Evolutionary conservation across 2,113 vertebrate genomes (phyloP), one percentile per base, ranked within the genome.

Genomic region (Rhagologus leucostigma): DNA sequence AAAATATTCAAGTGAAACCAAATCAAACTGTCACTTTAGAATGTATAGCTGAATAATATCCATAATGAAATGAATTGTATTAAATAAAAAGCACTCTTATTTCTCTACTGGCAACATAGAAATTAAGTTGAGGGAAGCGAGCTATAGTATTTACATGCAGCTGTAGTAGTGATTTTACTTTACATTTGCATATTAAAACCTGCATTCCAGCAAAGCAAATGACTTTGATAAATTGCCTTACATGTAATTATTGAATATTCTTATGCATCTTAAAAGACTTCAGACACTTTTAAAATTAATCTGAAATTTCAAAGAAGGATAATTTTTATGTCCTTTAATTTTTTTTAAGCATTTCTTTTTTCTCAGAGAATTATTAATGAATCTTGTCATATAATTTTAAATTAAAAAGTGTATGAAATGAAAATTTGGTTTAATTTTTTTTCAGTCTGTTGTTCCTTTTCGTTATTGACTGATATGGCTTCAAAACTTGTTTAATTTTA

Each of bases 171-270:
- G 50, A 85, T 93, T 94, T 91, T 88, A 44, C 46, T 90, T 88
- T 77, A 55, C 7, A 95, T 94, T 87, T 90, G 83, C 88, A 96
- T 94, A 94, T 82, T 93, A 87, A 95, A 95, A 71, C 64, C 79
- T 81, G 44, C 44, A 94, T 88, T 89, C 65, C 69, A 89, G 85
- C 68, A 96, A 93, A 94, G 84, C 13, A 91, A 93, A 83, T 94
- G 57, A 91, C 93, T 95, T 89, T 96, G 96, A 95, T 91, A 80
- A 94, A 97, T 90, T 90, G 70, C 91, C 59, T 88, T 80, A 77
- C 35, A 35, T 10, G 18, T 59, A 88, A 77, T 68, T 85, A 85
- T 74, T 86, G 78, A 85, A 83, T 90, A 83, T 90, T 90, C 49
- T 79, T 93, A 70, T 57, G 70, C 46, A 53, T 83, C 26, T 62